Percentiles rank a stretch among this genome's conserved stretches.
Conservation (phyloP, 1,140 invertebrate species). For the Nephila pilipes region DNA sequence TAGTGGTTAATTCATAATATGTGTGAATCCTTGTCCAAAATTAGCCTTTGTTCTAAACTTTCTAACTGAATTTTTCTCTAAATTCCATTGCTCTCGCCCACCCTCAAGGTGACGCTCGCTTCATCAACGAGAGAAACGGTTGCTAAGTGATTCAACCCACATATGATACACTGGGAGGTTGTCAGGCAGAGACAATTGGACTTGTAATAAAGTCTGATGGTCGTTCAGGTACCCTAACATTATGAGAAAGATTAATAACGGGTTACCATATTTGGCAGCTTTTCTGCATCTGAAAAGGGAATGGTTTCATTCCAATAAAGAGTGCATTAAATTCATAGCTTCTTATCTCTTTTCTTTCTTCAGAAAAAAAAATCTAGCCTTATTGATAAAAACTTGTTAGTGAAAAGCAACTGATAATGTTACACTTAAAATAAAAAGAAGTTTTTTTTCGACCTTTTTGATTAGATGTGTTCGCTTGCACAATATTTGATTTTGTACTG, state of each 20-base stretch:
- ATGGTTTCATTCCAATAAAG: background rate
- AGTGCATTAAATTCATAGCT: too few relatives aligned
- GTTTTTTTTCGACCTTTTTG: too few relatives aligned
- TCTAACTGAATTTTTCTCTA: too few relatives aligned
- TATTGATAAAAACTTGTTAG: too few relatives aligned
- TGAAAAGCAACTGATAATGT: too few relatives aligned
- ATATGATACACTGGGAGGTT: constrained; percentile 60
- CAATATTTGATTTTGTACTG: too few relatives aligned
- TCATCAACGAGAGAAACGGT: constrained; percentile 50
- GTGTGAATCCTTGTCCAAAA: background rate
- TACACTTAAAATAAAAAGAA: too few relatives aligned
- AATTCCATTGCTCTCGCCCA: too few relatives aligned
- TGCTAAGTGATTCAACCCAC: constrained; percentile 65
- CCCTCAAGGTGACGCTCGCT: background rate
- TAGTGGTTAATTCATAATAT: too few relatives aligned
- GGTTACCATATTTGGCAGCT: constrained; percentile 28
- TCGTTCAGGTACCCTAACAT: constrained; percentile 47
- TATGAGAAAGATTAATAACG: constrained; percentile 35
- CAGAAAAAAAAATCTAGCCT: too few relatives aligned
- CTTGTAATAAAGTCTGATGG: constrained; percentile 69
- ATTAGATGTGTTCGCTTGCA: too few relatives aligned
- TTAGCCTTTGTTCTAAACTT: background rate
- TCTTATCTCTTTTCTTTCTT: too few relatives aligned
- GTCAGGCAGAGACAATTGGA: constrained; percentile 68
- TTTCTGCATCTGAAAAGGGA: background rate